A percentile compares a stretch with the other conserved stretches of the same genome.
phyloP scores from a whole-genome alignment of 2,888 invertebrate genomes.

The Fabriciana adippe region DNA sequence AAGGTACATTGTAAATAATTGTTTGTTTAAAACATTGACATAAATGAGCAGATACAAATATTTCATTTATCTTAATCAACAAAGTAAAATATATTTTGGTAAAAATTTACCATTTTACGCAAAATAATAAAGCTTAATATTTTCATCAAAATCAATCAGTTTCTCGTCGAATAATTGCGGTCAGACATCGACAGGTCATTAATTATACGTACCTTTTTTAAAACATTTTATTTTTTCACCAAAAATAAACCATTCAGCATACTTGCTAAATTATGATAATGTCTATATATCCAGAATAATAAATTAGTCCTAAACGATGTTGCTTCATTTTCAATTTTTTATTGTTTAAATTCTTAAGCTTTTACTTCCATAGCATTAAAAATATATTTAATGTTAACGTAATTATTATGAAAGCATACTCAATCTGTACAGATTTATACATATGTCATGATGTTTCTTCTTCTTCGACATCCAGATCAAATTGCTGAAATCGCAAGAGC shows the following conservation, averaged over 20 bases:
- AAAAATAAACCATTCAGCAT: slow-evolving; percentile 44
- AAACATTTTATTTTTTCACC: slow-evolving; percentile 50
- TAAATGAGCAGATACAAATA: neutral
- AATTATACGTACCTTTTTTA: slow-evolving; percentile 50
- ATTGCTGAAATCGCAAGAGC: too few relatives aligned
- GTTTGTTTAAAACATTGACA: neutral
- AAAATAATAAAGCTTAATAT: slow-evolving; percentile 5
- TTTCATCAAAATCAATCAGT: slow-evolving; percentile 35
- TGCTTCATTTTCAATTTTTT: too few relatives aligned
- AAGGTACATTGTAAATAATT: too few relatives aligned
- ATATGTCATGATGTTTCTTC: too few relatives aligned
- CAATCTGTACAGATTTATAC: too few relatives aligned
- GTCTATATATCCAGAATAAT: slow-evolving; percentile 23
- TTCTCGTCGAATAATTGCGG: slow-evolving; percentile 50
- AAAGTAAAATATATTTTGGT: slow-evolving; percentile 2
- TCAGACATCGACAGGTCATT: slow-evolving; percentile 50
- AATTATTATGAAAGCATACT: too few relatives aligned
- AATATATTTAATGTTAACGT: too few relatives aligned
- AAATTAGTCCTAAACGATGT: neutral
- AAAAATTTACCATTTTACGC: neutral
- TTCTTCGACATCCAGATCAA: too few relatives aligned
- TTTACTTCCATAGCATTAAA: too few relatives aligned
- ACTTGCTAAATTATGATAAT: slow-evolving; percentile 28
- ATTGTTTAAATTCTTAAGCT: too few relatives aligned
- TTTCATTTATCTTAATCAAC: slow-evolving; percentile 2